phyloP scores from a whole-genome alignment of 2,888 invertebrate species.

The Piscicola geometra region DNA sequence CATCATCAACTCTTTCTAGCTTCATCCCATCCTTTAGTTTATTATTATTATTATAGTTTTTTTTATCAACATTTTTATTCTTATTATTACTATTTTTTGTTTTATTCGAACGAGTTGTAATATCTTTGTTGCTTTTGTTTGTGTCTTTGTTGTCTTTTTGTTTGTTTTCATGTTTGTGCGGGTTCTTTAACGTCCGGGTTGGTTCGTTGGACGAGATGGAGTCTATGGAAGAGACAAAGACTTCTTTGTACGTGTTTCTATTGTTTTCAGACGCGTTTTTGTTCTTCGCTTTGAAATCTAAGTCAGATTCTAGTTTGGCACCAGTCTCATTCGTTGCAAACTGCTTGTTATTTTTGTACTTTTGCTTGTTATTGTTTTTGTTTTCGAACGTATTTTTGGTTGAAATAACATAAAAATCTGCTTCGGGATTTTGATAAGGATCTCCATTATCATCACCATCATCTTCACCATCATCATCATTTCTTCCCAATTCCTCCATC shows the following conservation, averaged over 20 bases:
- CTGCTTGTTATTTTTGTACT: not conserved
- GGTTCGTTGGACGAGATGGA: not conserved
- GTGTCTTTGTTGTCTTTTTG: not conserved
- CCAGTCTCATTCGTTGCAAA: not conserved
- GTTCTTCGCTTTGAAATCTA: not conserved
- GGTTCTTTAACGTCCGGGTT: not conserved
- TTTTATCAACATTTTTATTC: not conserved
- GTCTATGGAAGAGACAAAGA: not conserved
- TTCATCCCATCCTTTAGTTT: not conserved
- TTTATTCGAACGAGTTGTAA: no score
- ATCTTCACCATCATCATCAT: not conserved
- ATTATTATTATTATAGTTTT: not conserved
- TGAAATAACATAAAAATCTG: not conserved
- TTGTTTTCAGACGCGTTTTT: not conserved
- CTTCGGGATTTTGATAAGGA: not conserved
- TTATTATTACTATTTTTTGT: not conserved
- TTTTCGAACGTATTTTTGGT: not conserved
- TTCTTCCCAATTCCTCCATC: not conserved
- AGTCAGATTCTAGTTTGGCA: no score
- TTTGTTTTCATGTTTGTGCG: not conserved
- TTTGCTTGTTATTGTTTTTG: slow-evolving; percentile 1
- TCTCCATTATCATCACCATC: not conserved
- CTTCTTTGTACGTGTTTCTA: not conserved
- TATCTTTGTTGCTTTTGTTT: not conserved
- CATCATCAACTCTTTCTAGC: no score